These are phyloP conservation scores for Hypomesus transpacificus DNA, from an alignment of 2,113 vertebrate genomes.

Conservation along the genomic window DNA sequence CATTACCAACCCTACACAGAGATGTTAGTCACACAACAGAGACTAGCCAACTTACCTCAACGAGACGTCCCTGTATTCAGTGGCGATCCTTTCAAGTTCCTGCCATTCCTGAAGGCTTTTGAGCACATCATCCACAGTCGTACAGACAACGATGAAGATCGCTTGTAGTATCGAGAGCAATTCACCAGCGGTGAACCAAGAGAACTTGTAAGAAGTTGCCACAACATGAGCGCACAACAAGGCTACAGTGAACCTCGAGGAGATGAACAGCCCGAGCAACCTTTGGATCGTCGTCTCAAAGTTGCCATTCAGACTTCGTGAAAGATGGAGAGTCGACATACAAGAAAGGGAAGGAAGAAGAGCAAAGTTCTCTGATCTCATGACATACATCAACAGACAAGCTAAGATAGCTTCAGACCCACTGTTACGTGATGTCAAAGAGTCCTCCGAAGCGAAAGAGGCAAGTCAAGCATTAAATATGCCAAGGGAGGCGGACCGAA, in stretches of 20 bases:
- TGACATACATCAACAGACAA: constrained; percentile 21
- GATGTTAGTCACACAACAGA: constrained; percentile 8
- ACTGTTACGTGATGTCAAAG: constrained; percentile 19
- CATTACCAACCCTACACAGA: background rate
- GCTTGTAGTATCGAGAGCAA: background rate
- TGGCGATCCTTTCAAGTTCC: constrained; percentile 1
- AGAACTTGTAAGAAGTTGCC: background rate
- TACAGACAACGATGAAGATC: background rate
- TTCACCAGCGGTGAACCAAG: background rate
- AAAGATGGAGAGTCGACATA: too few relatives aligned
- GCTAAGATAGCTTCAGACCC: constrained; percentile 14
- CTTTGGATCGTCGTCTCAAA: background rate
- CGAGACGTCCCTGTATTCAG: constrained; percentile 4
- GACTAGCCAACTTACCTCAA: background rate
- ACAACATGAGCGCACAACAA: background rate
- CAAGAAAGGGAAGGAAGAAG: background rate
- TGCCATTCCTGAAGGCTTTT: constrained; percentile 17
- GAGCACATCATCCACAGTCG: background rate
- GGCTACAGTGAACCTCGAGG: background rate
- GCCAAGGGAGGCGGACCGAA: too few relatives aligned
- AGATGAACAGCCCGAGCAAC: constrained; percentile 1
- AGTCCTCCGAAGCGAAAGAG: too few relatives aligned
- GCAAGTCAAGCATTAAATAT: too few relatives aligned
- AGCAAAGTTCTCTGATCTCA: constrained; percentile 15
- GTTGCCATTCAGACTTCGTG: background rate